A percentile compares a stretch with the other conserved stretches of the same genome.
Evolutionary conservation across 2,113 vertebrate genomes (phyloP).

Genomic region (Xiphias gladius): DNA sequence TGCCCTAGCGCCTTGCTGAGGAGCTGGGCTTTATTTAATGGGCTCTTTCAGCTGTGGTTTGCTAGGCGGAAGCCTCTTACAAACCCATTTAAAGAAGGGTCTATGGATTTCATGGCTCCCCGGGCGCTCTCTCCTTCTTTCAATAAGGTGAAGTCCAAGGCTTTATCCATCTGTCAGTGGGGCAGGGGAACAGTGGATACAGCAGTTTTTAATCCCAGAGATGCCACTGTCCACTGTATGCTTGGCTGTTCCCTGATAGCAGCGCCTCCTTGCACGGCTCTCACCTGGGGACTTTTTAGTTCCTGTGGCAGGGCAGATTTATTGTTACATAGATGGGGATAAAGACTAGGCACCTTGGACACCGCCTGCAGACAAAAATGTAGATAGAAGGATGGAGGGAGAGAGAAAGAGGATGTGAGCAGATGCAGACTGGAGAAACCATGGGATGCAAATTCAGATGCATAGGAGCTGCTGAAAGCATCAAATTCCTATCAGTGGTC

Average conservation of each 20-base stretch:
- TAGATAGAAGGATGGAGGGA: conserved; percentile 27
- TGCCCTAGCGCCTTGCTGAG: conserved; percentile 71
- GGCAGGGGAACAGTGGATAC: conserved; percentile 78
- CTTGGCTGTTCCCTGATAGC: conserved; percentile 75
- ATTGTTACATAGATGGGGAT: conserved; percentile 67
- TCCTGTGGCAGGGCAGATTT: conserved; percentile 69
- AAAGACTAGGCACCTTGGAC: conserved; percentile 58
- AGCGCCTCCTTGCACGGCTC: conserved; percentile 41
- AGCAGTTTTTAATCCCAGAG: conserved; percentile 81
- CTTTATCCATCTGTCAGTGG: conserved; percentile 85
- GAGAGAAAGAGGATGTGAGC: conserved; percentile 1
- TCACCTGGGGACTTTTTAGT: conserved; percentile 76
- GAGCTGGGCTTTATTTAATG: conserved; percentile 84
- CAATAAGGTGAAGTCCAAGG: conserved; percentile 86
- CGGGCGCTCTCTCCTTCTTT: conserved; percentile 81
- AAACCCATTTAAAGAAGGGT: conserved; percentile 86
- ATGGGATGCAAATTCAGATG: conserved; percentile 5
- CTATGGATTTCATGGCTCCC: conserved; percentile 87
- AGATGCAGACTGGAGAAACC: conserved; percentile 1
- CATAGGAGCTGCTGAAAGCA: not conserved
- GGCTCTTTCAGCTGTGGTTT: conserved; percentile 82
- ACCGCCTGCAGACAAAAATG: conserved; percentile 37
- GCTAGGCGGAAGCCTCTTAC: conserved; percentile 83
- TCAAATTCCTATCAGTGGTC: not conserved
- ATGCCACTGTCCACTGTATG: conserved; percentile 78